Conservation (phyloP, 2,888 invertebrate species). For the Nomada flava region DNA sequence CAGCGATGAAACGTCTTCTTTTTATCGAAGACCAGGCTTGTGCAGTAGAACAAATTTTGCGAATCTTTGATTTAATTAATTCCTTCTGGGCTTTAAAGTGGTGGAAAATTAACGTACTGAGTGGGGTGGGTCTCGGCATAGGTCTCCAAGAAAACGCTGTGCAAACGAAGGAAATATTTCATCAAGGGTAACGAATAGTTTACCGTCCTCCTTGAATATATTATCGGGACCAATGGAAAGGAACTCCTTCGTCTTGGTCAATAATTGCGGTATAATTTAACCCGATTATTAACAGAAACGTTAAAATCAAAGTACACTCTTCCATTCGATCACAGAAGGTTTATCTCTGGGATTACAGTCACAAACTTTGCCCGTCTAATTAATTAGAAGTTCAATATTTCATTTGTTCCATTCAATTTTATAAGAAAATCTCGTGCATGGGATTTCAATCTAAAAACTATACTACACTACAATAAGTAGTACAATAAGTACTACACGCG, state of each 20-base stretch:
- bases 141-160: slow-evolving; percentile 13
- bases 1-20: slow-evolving; percentile 8
- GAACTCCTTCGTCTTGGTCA: slow-evolving; percentile 4
- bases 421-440: too few species aligned
- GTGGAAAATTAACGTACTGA: slow-evolving; percentile 35
- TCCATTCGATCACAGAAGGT: background rate
- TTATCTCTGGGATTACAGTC: background rate
- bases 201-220: slow-evolving; percentile 42
- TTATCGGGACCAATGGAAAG: slow-evolving; percentile 27
- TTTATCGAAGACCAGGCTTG: slow-evolving; percentile 1
- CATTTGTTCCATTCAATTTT: too few species aligned
- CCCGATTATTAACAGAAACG: slow-evolving; percentile 27
- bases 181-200: slow-evolving; percentile 46
- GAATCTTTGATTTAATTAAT: slow-evolving; percentile 64
- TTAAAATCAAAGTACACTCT: background rate
- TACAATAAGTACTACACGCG: too few species aligned
- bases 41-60: slow-evolving; percentile 25
- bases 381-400: too few species aligned
- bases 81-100: slow-evolving; percentile 41
- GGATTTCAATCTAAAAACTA: too few species aligned
- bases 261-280: slow-evolving; percentile 27
- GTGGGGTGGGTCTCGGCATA: background rate
- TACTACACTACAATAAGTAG: too few species aligned
- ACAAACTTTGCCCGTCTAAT: background rate
- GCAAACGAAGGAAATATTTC: slow-evolving; percentile 57